phyloP scores from a whole-genome alignment of 2,113 vertebrate species.

The Rhizomys pruinosus region DNA sequence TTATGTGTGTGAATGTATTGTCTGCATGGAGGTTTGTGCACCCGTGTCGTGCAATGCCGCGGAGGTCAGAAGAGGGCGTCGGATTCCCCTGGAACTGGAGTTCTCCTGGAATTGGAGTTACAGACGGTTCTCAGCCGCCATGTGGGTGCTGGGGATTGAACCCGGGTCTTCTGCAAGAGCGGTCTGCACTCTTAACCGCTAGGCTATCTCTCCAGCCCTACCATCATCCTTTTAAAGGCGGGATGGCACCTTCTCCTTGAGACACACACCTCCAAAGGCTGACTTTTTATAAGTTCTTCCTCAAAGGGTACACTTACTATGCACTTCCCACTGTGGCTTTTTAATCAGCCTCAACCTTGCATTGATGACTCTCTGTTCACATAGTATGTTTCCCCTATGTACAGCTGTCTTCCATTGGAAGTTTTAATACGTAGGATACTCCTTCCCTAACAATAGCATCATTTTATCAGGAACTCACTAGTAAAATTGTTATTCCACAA shows the following conservation, averaged over 20 bases:
- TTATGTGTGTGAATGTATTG: no score
- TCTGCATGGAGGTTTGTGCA: no score
- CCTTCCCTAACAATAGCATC: background rate
- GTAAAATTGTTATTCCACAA: constrained; percentile 28
- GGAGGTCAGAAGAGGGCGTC: no score
- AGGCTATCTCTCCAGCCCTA: no score
- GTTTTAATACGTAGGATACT: background rate
- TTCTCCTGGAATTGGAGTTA: no score
- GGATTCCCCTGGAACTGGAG: no score
- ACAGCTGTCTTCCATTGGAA: background rate
- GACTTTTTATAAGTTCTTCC: background rate
- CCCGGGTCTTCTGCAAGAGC: no score
- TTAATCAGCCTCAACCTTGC: background rate
- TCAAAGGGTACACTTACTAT: rapidly evolving
- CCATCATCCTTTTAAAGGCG: background rate
- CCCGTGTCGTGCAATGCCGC: no score
- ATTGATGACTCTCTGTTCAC: rapidly evolving
- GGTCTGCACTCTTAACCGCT: no score
- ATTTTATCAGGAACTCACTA: constrained; percentile 34
- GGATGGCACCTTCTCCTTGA: background rate
- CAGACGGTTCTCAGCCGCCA: no score
- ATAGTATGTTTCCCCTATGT: background rate
- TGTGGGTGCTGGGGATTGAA: no score
- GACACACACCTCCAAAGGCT: no score
- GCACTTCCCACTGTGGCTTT: background rate